Percentiles rank a stretch among this genome's conserved stretches.
Evolutionary conservation across 1,140 invertebrate genomes (phyloP).

Genomic region (Drosophila cardini): DNA sequence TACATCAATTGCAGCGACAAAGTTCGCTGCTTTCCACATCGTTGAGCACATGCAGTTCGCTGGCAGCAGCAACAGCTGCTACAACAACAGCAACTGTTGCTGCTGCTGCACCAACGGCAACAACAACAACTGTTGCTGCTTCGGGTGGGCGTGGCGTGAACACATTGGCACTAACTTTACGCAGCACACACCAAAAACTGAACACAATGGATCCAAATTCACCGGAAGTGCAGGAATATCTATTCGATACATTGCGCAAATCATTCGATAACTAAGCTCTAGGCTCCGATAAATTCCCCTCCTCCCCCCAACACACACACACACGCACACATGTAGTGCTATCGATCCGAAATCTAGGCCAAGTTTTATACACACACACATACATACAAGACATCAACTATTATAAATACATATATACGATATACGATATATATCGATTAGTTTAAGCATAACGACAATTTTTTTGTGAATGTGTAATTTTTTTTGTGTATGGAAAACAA

Average conservation of each 20-base stretch:
- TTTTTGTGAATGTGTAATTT: slow-evolving; percentile 51
- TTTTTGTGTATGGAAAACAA: slow-evolving; percentile 25
- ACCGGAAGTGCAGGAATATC: slow-evolving; percentile 87
- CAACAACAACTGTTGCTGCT: not conserved
- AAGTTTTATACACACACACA: slow-evolving; percentile 60
- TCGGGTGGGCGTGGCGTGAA: slow-evolving; percentile 39
- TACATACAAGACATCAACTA: slow-evolving; percentile 2
- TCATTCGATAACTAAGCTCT: slow-evolving; percentile 85
- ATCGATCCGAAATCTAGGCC: slow-evolving; percentile 60
- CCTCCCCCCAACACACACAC: not conserved
- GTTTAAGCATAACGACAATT: slow-evolving; percentile 51
- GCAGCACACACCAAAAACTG: slow-evolving; percentile 82
- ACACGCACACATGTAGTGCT: slow-evolving; percentile 21
- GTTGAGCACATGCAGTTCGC: slow-evolving; percentile 53
- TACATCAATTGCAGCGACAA: slow-evolving; percentile 69
- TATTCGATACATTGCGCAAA: slow-evolving; percentile 87
- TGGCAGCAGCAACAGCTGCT: slow-evolving; percentile 38
- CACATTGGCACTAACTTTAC: slow-evolving; percentile 65
- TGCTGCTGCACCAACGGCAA: not conserved
- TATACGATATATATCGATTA: slow-evolving; percentile 48
- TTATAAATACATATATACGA: slow-evolving; percentile 9
- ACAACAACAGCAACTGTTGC: slow-evolving; percentile 3
- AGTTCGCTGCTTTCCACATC: slow-evolving; percentile 59
- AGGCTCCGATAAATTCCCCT: slow-evolving; percentile 13
- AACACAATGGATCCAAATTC: slow-evolving; percentile 86